Evolutionary conservation across 2,888 invertebrate genomes (phyloP).

Genomic region (Drosophila phalerata): DNA sequence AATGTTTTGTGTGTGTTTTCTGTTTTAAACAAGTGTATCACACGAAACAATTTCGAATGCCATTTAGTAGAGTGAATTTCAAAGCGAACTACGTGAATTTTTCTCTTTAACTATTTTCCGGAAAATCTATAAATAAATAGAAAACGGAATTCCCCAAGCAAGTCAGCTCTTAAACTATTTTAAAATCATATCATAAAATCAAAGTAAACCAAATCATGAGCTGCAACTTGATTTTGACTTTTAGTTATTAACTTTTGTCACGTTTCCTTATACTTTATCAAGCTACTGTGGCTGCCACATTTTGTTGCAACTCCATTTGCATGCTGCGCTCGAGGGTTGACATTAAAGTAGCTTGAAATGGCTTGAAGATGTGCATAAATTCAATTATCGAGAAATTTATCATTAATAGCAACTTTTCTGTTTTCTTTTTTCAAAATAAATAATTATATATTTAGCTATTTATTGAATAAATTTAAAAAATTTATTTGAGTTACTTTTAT

Average conservation of each 20-base stretch:
- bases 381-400: neutral
- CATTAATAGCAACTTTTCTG: no score
- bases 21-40: slow-evolving; percentile 31
- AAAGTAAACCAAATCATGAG: neutral
- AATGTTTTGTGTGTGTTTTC: slow-evolving; percentile 43
- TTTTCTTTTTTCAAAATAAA: no score
- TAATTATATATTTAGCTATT: no score
- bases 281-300: neutral
- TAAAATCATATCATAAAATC: neutral
- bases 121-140: neutral
- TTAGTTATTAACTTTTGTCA: slow-evolving; percentile 3
- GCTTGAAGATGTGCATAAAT: slow-evolving; percentile 3
- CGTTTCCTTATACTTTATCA: neutral
- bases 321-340: neutral
- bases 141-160: neutral
- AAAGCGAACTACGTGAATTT: slow-evolving; percentile 39
- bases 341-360: neutral
- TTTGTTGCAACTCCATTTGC: neutral
- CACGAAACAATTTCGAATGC: slow-evolving; percentile 47
- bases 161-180: neutral
- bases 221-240: neutral
- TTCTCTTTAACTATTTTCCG: neutral
- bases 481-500: no score
- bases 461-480: no score
- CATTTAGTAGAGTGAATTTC: slow-evolving; percentile 19